These are phyloP conservation scores for Fissipunctia ypsillon DNA, from an alignment of 2,888 invertebrate genomes.

Conservation along the genomic window DNA sequence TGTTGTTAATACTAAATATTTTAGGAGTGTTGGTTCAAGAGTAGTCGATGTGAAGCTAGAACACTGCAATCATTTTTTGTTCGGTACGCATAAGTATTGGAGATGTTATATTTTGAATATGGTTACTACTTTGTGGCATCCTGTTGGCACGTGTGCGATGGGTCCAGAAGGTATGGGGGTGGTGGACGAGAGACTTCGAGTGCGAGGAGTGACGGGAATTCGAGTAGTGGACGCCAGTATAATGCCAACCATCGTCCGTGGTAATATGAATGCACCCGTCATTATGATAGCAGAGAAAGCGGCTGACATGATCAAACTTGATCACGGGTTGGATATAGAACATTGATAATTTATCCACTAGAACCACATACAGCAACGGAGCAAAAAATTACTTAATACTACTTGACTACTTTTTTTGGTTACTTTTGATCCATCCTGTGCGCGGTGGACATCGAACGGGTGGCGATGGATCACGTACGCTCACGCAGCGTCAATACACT, in stretches of 20 bases:
- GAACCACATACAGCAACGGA: no score
- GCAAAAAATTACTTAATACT: no score
- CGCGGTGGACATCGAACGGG: no score
- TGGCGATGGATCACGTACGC: no score
- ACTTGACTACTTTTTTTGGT: no score
- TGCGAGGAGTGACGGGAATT: constrained; percentile 88
- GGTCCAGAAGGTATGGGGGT: constrained; percentile 67
- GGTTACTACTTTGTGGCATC: no score
- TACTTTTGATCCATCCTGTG: no score
- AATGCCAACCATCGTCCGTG: constrained; percentile 75
- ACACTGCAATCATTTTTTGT: constrained; percentile 40
- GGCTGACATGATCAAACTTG: constrained; percentile 75
- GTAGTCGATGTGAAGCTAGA: constrained; percentile 64
- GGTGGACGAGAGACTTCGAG: constrained; percentile 68
- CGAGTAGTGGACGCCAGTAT: constrained; percentile 78
- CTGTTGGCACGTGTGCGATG: constrained; percentile 63
- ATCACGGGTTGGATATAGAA: no score
- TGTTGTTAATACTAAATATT: constrained; percentile 83
- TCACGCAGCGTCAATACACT: no score
- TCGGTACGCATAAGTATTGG: constrained; percentile 40
- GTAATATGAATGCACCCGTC: constrained; percentile 90
- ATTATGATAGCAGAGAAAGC: constrained; percentile 92
- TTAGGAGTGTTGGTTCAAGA: constrained; percentile 67
- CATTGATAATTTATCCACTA: no score
- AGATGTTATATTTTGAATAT: no score